Evolutionary conservation across 1,140 invertebrate genomes (phyloP), one percentile per base, ranked within the genome.

Genomic region (Brachionus rotundiformis): DNA sequence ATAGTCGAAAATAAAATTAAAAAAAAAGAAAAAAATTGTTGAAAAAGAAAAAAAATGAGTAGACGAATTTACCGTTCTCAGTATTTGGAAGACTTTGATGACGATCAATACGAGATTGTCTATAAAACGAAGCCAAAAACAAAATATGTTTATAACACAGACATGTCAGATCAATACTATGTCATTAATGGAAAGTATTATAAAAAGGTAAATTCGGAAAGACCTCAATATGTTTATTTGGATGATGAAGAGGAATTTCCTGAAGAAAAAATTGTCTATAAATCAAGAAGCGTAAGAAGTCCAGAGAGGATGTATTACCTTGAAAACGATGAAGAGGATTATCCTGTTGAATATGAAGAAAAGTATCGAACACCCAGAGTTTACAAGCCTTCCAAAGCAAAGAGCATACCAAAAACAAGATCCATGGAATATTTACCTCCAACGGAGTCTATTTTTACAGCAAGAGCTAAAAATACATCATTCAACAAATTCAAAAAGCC

Each of bases 141-240:
- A 25, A 73, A 73, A 73, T 73, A 73, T 73, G 25, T 73, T 3
- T 23, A 73, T 13, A 23, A 8, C 3, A 16, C 16, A 13, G 63
- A 68, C 41, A 41, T 44, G 36, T 25, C 36, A 27, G 36, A 73
- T 44, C 16, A 71, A 39, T 41, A 31, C 44, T 73, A 73, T 73
- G 33, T 44, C 8, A 73, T 73, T 31, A 73, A 73, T 27, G 68
- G 68, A 27, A 73, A 44, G 27, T 73, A 73, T 73, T 73, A 73
- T 5, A 33, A 39, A 36, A 73, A 73, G 29, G 16, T 36, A 19
- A 36, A 68, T 16, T 19, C 27, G 2, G 31, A 68, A 44, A 44
- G 2, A 19, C 65, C 65, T 41, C 13, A 36, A 27, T 73, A 25
- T 25, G 10, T 23, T 44, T 73, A 44, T 73, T 23, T 44, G 11